Evolutionary conservation across 2,888 invertebrate genomes (phyloP), one percentile per base, ranked within the genome.

Genomic region (Epinotia demarniana): DNA sequence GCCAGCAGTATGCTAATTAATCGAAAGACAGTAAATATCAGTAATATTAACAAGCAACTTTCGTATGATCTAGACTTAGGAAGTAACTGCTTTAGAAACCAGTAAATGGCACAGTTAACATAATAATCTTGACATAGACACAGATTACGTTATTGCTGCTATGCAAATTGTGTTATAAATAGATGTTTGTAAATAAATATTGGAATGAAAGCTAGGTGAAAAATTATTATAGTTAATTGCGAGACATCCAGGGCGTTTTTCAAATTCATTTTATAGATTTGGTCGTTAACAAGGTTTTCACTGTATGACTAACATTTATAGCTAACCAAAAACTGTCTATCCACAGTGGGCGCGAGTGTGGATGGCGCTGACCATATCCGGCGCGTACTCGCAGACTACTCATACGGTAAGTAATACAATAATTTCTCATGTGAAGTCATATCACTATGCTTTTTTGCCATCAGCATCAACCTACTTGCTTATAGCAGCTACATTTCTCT

Each of bases 301-400:
- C n/a, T n/a, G n/a, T n/a, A n/a, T 39, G 39, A 2, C 39, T 39
- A 39, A 39, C 9, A 0, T 39, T 39, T 9, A 39, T 39, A 39
- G 9, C 9, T 39, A 39, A 39, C 8, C 9, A 39, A 39, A 39
- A 39, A 39, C 33, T 57, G 43, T 72, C 18, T 77, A 23, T 77
- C 27, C 43, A 9, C 77, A 77, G 77, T 77, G 77, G 77, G 27
- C 57, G 73, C 70, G 71, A 66, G 73, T 74, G 66, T 70, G 73
- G 73, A 23, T 77, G 64, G 77, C 61, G 73, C 70, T 77, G 61
- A 57, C 66, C 53, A 16, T 73, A 27, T 16, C 70, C 16, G 49
- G 73, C 67, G 70, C 70, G 6, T 67, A 49, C 43, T 23, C 77
- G 19, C 77, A 77, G 43, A 77, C 77, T 6, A 63, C 77, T 2